Evolutionary conservation across 1,140 invertebrate species (phyloP).

Genomic region (Sitophilus oryzae): DNA sequence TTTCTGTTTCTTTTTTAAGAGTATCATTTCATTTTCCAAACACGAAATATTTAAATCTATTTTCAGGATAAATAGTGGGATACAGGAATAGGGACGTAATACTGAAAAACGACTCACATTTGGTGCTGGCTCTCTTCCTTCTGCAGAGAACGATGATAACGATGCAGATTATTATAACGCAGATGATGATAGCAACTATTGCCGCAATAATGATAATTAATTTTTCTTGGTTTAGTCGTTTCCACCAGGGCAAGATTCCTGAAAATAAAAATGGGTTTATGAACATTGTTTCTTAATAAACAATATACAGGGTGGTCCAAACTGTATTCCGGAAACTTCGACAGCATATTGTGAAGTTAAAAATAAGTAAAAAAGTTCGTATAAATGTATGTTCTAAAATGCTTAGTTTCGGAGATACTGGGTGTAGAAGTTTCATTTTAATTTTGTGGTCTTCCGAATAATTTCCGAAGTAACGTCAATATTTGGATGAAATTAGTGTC

Average conservation of each 20-base stretch:
- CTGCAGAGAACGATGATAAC: slow-evolving; percentile 77
- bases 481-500: too few species aligned
- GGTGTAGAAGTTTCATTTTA: too few species aligned
- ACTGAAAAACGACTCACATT: slow-evolving; percentile 66
- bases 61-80: slow-evolving; percentile 6
- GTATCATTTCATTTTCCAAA: slow-evolving; percentile 7
- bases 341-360: too few species aligned
- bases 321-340: too few species aligned
- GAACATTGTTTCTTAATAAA: too few species aligned
- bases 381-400: too few species aligned
- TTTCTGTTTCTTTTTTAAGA: too few species aligned
- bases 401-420: too few species aligned
- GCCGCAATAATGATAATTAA: slow-evolving; percentile 69
- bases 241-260: slow-evolving; percentile 60
- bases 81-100: not conserved
- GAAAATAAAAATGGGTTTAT: slow-evolving; percentile 14
- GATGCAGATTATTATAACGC: slow-evolving; percentile 74
- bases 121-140: slow-evolving; percentile 69
- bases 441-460: too few species aligned
- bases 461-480: too few species aligned
- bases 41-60: slow-evolving; percentile 11
- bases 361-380: too few species aligned
- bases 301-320: too few species aligned
- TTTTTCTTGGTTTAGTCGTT: slow-evolving; percentile 65
- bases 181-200: slow-evolving; percentile 66